These are phyloP conservation scores for Pica pica DNA, from an alignment of 2,113 vertebrate species.

Conservation along the genomic window DNA sequence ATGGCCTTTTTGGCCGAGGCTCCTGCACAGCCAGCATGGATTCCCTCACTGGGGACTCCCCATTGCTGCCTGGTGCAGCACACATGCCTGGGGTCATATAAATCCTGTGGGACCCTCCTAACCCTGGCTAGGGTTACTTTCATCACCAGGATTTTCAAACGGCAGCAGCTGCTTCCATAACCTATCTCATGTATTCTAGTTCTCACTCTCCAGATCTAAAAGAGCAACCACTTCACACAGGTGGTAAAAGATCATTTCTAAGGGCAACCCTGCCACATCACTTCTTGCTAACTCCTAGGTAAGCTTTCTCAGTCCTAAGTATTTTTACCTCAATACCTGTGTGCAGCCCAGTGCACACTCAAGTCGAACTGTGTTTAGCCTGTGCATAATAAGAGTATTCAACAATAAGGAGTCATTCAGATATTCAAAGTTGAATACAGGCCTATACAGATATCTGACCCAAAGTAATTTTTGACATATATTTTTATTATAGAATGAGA, in stretches of 20 bases:
- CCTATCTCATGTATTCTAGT: neutral
- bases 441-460: neutral
- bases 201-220: neutral
- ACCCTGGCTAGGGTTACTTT: neutral
- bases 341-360: neutral
- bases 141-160: neutral
- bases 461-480: neutral
- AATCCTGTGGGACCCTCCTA: neutral
- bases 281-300: neutral
- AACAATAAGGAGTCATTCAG: neutral
- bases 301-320: neutral
- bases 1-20: neutral
- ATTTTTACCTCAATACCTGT: neutral
- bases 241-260: neutral
- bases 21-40: rapidly evolving
- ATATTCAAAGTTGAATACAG: neutral
- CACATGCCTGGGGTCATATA: neutral
- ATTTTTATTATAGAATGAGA: neutral
- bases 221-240: neutral
- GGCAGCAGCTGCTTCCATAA: neutral
- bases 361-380: neutral
- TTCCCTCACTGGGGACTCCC: neutral
- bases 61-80: neutral
- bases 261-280: neutral
- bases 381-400: neutral